Percentiles rank a stretch among this genome's conserved stretches.
Conservation (phyloP, 2,113 vertebrate genomes). For the Paracanthobrama guichenoti region DNA sequence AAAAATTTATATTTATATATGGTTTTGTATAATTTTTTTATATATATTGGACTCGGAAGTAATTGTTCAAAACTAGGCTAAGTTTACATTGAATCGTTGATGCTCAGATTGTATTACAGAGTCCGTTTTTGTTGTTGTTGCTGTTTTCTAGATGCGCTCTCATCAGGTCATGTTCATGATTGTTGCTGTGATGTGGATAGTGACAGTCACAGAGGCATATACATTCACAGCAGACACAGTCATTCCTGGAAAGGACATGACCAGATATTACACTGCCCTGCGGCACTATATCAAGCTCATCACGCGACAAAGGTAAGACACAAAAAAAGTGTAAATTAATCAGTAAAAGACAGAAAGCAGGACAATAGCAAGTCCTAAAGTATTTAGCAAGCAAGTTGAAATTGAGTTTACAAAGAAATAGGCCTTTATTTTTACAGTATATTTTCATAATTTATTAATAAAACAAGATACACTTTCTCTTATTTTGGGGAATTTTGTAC, state of each 20-base stretch:
- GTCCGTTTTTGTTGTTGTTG: not conserved
- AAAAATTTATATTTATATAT: no score
- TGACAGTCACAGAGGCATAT: slow-evolving; percentile 64
- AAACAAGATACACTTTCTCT: not conserved
- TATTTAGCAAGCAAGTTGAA: not conserved
- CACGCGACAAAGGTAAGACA: slow-evolving; percentile 89
- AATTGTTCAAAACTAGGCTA: not conserved
- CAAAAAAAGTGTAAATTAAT: slow-evolving; percentile 33
- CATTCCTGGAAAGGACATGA: slow-evolving; percentile 89
- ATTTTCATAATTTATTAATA: no score
- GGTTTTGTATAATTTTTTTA: no score
- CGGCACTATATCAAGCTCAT: slow-evolving; percentile 98
- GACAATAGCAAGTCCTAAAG: not conserved
- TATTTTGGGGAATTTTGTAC: not conserved
- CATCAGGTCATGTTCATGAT: slow-evolving; percentile 76
- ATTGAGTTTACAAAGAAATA: not conserved
- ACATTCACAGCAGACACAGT: slow-evolving; percentile 91
- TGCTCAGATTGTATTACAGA: no score
- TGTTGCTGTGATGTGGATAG: slow-evolving; percentile 76
- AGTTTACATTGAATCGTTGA: not conserved
- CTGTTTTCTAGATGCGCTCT: slow-evolving; percentile 74
- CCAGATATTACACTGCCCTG: slow-evolving; percentile 93
- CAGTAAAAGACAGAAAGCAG: not conserved
- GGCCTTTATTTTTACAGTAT: not conserved
- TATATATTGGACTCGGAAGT: no score